These are phyloP conservation scores for Cosmia pyralina DNA, from an alignment of 2,888 invertebrate genomes.

Conservation along the genomic window DNA sequence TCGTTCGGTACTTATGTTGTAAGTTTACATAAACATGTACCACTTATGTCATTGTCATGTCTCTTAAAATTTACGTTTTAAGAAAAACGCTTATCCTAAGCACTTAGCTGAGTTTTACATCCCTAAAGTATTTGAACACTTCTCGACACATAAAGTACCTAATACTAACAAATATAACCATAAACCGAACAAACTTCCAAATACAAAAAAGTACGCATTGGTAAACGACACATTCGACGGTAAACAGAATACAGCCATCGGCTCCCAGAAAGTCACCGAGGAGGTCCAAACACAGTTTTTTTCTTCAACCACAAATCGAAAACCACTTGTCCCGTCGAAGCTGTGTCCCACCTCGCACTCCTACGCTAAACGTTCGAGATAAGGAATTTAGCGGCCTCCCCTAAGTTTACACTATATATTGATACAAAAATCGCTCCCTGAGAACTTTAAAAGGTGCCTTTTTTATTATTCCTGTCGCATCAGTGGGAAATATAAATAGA, in stretches of 20 bases:
- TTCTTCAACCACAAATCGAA: conserved; percentile 67
- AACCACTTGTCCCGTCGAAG: conserved; percentile 68
- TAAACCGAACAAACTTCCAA: conserved; percentile 45
- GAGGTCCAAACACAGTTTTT: conserved; percentile 68
- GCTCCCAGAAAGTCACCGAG: conserved; percentile 61
- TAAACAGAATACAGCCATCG: conserved; percentile 54
- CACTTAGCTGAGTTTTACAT: conserved; percentile 17
- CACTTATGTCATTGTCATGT: conserved; percentile 45
- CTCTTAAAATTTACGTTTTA: conserved; percentile 33
- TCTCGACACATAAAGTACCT: conserved; percentile 18
- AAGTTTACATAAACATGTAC: conserved; percentile 43
- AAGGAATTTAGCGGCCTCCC: conserved; percentile 87
- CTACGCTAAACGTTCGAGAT: conserved; percentile 84
- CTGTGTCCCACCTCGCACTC: conserved; percentile 70
- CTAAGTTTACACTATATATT: conserved; percentile 83
- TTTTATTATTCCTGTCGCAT: conserved; percentile 75
- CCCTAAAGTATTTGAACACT: conserved; percentile 35
- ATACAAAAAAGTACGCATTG: conserved; percentile 38
- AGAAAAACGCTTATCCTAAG: background rate
- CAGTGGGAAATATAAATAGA: conserved; percentile 86
- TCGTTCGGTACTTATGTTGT: conserved; percentile 36
- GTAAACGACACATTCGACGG: conserved; percentile 53
- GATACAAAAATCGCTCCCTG: conserved; percentile 80
- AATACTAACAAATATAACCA: conserved; percentile 25
- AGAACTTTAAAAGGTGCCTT: conserved; percentile 75